Evolutionary conservation across 2,888 invertebrate species (phyloP).

Genomic region (Taphrorychus bicolor): DNA sequence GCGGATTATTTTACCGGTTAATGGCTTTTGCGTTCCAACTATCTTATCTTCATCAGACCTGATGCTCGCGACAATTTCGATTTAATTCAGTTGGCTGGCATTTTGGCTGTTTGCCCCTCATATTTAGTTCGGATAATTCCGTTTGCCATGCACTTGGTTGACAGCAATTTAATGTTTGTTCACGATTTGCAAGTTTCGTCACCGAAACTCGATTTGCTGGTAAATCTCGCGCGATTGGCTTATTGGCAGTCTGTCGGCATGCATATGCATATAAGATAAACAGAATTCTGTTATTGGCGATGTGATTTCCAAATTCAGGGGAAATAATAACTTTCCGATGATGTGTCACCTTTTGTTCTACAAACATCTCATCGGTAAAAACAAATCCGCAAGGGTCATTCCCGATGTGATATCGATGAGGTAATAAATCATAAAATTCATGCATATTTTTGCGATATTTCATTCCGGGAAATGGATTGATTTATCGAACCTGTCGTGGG

Average conservation of each 20-base stretch:
- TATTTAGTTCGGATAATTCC: conserved; percentile 12
- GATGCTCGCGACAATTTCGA: conserved; percentile 10
- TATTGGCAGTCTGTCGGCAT: too few relatives aligned
- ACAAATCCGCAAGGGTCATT: conserved; percentile 24
- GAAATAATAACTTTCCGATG: neutral
- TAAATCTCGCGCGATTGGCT: neutral
- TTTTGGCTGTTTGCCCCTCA: conserved; percentile 8
- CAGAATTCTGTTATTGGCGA: too few relatives aligned
- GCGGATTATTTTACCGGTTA: conserved; percentile 9
- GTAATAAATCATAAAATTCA: conserved; percentile 47
- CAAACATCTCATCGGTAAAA: neutral
- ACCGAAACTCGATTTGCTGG: neutral
- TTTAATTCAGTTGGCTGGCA: conserved; percentile 5
- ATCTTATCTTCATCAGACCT: conserved; percentile 10
- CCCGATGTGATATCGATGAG: conserved; percentile 25
- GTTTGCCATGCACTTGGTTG: conserved; percentile 8
- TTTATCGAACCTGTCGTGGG: conserved; percentile 40
- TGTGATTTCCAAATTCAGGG: too few relatives aligned
- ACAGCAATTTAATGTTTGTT: neutral
- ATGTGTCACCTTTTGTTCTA: neutral
- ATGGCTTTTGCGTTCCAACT: conserved; percentile 10
- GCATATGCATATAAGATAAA: neutral
- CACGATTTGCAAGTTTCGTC: neutral
- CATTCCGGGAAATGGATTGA: conserved; percentile 44
- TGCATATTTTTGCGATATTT: conserved; percentile 48